Conservation (phyloP, 2,888 invertebrate species). For the Xestobium rufovillosum region DNA sequence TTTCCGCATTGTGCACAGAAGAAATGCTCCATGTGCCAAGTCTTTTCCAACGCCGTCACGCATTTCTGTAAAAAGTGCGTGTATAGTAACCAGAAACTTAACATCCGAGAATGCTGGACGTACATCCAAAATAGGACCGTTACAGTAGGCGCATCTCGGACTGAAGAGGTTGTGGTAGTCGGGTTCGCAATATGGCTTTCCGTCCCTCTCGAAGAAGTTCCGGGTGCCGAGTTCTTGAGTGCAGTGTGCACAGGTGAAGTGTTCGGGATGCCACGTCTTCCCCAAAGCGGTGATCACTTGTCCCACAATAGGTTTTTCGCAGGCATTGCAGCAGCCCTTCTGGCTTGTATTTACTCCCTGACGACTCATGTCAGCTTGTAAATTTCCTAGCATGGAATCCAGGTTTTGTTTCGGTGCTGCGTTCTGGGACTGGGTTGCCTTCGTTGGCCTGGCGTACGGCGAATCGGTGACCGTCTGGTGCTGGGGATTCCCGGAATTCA, state of each 20-base stretch:
- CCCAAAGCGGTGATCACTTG: constrained; percentile 97
- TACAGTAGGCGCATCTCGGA: constrained; percentile 97
- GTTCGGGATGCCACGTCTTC: constrained; percentile 99
- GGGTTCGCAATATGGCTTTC: constrained; percentile 94
- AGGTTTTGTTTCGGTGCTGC: constrained; percentile 43
- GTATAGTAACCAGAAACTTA: constrained; percentile 11
- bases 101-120: not conserved
- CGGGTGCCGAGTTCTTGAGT: constrained; percentile 92
- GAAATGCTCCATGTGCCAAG: constrained; percentile 99
- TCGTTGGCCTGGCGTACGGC: constrained; percentile 60
- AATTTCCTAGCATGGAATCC: constrained; percentile 81
- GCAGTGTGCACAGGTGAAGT: constrained; percentile 97
- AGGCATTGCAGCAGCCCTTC: constrained; percentile 98
- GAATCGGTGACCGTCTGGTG: constrained; percentile 60
- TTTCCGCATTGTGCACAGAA: constrained; percentile 97
- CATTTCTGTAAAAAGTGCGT: constrained; percentile 84
- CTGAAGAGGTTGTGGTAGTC: constrained; percentile 99
- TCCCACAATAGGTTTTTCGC: constrained; percentile 98
- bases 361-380: constrained; percentile 95
- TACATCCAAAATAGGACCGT: constrained; percentile 97
- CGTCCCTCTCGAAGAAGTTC: constrained; percentile 98
- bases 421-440: constrained; percentile 38
- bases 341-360: constrained; percentile 98
- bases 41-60: constrained; percentile 93
- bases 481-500: constrained; percentile 55